phyloP scores from a whole-genome alignment of 2,888 invertebrate genomes.

The Odontothrips loti region DNA sequence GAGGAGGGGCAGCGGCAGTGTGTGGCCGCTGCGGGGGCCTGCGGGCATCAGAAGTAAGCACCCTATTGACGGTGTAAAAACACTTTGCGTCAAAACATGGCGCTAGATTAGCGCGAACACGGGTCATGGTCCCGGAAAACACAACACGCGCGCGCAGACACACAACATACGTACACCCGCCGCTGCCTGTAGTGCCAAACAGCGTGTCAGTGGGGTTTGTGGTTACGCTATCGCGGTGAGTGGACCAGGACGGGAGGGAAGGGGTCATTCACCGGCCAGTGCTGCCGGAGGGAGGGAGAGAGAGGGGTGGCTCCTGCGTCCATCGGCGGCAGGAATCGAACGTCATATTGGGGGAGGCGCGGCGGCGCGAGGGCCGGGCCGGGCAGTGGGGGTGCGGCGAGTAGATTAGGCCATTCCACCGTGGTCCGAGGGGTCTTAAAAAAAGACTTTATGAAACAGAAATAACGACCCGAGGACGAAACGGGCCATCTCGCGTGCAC shows the following conservation, averaged over 20 bases:
- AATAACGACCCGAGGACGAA: conserved; percentile 9
- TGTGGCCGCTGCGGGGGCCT: neutral
- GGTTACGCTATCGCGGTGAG: no score
- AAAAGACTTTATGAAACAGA: conserved; percentile 22
- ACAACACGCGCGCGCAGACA: no score
- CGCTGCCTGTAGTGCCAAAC: no score
- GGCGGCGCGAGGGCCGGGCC: neutral
- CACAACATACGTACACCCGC: no score
- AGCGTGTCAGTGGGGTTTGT: no score
- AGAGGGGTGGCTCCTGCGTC: no score
- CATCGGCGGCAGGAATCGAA: conserved; percentile 2
- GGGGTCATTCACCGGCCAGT: neutral
- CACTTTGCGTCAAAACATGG: no score
- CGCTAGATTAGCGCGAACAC: no score
- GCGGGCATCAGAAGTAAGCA: neutral
- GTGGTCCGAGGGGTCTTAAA: neutral
- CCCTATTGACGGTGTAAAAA: no score
- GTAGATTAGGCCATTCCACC: conserved; percentile 1
- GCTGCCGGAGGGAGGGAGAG: neutral
- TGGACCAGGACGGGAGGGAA: no score
- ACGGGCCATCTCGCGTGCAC: neutral
- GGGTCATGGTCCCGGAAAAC: no score
- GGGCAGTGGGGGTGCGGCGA: neutral
- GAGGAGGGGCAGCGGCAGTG: neutral
- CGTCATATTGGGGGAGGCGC: neutral